These are phyloP conservation scores for Enteromius thamalakanensis DNA, from an alignment of 2,797 vertebrate species.

Conservation along the genomic window DNA sequence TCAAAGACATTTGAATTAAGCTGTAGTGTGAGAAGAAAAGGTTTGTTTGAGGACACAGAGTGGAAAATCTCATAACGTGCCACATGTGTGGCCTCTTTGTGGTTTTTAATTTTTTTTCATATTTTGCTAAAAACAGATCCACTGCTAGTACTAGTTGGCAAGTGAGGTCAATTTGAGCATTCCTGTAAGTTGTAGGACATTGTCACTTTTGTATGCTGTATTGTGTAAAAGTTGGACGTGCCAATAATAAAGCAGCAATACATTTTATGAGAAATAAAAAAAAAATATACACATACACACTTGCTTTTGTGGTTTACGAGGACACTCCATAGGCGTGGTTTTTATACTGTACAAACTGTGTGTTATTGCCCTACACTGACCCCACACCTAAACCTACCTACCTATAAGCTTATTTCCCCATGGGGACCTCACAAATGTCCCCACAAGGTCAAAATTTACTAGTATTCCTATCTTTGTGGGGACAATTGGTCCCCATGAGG, in stretches of 20 bases:
- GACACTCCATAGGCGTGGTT: too few species aligned
- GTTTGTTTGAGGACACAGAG: conserved; percentile 37
- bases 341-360: too few species aligned
- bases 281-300: too few species aligned
- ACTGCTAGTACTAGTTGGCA: neutral
- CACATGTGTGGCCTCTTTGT: conserved; percentile 19
- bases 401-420: too few species aligned
- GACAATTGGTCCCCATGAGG: too few species aligned
- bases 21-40: conserved; percentile 22
- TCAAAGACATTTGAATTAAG: neutral
- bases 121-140: conserved; percentile 21
- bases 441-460: too few species aligned
- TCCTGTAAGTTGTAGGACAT: conserved; percentile 1
- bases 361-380: too few species aligned
- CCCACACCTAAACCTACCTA: too few species aligned
- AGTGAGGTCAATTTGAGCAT: neutral
- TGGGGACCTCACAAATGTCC: too few species aligned
- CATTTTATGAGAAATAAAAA: neutral
- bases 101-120: conserved; percentile 22
- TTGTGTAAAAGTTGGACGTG: neutral
- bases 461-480: too few species aligned
- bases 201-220: neutral
- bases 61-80: conserved; percentile 49
- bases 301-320: too few species aligned
- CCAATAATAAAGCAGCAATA: neutral